A percentile compares a stretch with the other conserved stretches of the same genome.
These are phyloP conservation scores for Rattus rattus DNA, from an alignment of 2,113 vertebrate species.

Conservation along the genomic window DNA sequence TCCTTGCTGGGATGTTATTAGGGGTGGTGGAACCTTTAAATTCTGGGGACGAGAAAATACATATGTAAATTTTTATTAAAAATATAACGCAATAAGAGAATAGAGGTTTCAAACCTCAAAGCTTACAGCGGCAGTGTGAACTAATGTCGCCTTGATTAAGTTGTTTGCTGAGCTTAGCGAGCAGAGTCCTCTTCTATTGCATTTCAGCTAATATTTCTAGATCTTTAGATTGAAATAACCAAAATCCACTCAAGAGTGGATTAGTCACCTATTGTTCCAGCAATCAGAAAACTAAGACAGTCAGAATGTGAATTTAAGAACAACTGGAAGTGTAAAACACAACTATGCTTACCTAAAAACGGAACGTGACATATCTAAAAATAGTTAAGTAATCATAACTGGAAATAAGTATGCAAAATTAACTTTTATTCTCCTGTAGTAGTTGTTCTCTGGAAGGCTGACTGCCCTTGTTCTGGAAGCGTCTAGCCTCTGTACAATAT, in stretches of 20 bases:
- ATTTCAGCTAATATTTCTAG: not conserved
- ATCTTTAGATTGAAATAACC: not conserved
- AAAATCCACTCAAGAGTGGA: not conserved
- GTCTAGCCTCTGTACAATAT: too few species aligned
- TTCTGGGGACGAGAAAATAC: too few species aligned
- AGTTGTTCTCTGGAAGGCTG: too few species aligned
- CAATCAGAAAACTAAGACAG: not conserved
- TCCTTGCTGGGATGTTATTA: not conserved
- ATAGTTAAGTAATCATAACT: not conserved
- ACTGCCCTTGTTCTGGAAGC: too few species aligned
- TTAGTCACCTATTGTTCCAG: not conserved
- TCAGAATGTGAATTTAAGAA: not conserved
- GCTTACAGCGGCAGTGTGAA: not conserved
- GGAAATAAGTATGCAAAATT: not conserved
- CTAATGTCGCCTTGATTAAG: not conserved
- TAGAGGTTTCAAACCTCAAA: not conserved
- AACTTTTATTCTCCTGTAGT: too few species aligned
- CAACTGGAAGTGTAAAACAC: not conserved
- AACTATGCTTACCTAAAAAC: not conserved
- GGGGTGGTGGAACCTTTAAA: fast-evolving
- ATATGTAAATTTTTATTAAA: not conserved
- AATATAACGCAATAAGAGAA: not conserved
- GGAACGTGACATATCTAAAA: not conserved
- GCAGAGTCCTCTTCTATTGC: not conserved
- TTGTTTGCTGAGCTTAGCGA: not conserved